phyloP scores from a whole-genome alignment of 2,113 vertebrate genomes.

The Hippocampus mohnikei region DNA sequence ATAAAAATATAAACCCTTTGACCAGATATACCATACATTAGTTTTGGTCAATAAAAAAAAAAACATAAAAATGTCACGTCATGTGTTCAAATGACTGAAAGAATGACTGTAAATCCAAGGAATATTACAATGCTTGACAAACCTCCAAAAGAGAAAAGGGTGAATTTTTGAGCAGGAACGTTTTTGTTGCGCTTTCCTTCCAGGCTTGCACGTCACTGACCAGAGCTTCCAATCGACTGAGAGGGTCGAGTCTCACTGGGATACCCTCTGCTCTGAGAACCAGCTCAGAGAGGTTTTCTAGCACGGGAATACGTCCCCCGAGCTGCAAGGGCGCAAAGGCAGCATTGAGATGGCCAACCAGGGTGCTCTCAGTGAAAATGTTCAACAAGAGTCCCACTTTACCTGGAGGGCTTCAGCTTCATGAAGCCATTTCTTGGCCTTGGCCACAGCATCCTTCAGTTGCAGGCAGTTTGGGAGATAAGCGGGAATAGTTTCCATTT shows the following conservation, averaged over 20 bases:
- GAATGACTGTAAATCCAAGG: background rate
- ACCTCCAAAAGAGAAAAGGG: slow-evolving; percentile 89
- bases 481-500: slow-evolving; percentile 88
- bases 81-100: background rate
- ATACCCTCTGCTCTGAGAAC: slow-evolving; percentile 82
- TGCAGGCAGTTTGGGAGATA: slow-evolving; percentile 84
- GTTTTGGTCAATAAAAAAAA: background rate
- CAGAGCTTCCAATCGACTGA: slow-evolving; percentile 83
- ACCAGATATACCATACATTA: background rate
- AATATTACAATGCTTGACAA: slow-evolving; percentile 5
- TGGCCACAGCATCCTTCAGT: slow-evolving; percentile 82
- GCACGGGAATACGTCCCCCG: slow-evolving; percentile 85
- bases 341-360: background rate
- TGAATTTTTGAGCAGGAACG: slow-evolving; percentile 86
- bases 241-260: slow-evolving; percentile 82
- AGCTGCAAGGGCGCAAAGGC: slow-evolving; percentile 62
- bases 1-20: background rate
- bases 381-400: background rate
- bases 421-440: slow-evolving; percentile 87
- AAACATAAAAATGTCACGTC: background rate
- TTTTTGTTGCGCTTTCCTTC: slow-evolving; percentile 89
- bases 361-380: background rate
- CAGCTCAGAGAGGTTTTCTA: slow-evolving; percentile 84
- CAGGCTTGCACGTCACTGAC: slow-evolving; percentile 85
- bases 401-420: slow-evolving; percentile 92